These are phyloP conservation scores for Cylloceria caligata DNA, from an alignment of 2,888 invertebrate species.

Conservation along the genomic window DNA sequence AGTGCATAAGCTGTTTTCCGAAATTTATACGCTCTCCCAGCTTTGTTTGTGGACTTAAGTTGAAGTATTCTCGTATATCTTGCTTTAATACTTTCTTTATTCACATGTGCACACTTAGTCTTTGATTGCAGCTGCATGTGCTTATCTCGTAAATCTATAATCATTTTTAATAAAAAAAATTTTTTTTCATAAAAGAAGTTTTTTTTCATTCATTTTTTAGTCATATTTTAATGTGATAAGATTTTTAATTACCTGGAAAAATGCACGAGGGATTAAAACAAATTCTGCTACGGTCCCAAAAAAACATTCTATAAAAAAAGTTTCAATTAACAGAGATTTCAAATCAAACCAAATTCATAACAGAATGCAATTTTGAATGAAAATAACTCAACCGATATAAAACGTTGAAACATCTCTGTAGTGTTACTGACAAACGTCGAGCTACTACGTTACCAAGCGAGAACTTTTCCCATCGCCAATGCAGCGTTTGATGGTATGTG, in stretches of 20 bases:
- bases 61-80: constrained; percentile 19
- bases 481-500: background rate
- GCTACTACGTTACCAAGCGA: background rate
- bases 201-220: background rate
- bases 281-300: background rate
- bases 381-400: no score
- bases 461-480: background rate
- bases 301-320: background rate
- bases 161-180: background rate
- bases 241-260: no score
- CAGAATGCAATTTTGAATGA: no score
- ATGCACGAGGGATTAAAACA: background rate
- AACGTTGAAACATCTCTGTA: no score
- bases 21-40: background rate
- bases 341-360: background rate
- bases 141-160: background rate
- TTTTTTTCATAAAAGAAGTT: no score
- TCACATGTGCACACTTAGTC: background rate
- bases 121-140: background rate
- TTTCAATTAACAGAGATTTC: background rate
- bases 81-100: background rate
- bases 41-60: constrained; percentile 6
- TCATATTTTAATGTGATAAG: no score
- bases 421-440: no score
- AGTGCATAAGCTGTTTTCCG: background rate